Evolutionary conservation across 2,888 invertebrate genomes (phyloP).

Genomic region (Eupithecia pulchellata): DNA sequence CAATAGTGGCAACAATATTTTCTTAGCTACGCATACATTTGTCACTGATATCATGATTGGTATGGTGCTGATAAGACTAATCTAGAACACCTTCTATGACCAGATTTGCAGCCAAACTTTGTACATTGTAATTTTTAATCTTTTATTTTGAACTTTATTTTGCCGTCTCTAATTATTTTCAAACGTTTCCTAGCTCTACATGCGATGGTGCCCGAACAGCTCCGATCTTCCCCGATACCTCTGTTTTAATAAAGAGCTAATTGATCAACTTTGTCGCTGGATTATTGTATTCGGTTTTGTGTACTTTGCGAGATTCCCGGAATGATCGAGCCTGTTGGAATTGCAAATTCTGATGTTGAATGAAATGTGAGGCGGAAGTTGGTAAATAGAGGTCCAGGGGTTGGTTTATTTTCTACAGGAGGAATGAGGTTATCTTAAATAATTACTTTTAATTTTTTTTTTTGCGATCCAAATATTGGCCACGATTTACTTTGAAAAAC

Average conservation of each 20-base stretch:
- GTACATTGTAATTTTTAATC: not conserved
- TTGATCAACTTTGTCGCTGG: slow-evolving; percentile 52
- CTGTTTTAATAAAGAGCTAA: slow-evolving; percentile 63
- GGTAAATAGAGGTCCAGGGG: not conserved
- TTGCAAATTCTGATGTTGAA: slow-evolving; percentile 9
- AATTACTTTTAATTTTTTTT: not conserved
- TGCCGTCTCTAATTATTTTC: slow-evolving; percentile 19
- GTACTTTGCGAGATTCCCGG: slow-evolving; percentile 35
- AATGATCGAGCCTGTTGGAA: slow-evolving; percentile 16
- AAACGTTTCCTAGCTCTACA: slow-evolving; percentile 41
- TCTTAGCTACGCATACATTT: not conserved
- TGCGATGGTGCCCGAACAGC: slow-evolving; percentile 35
- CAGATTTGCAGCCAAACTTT: not conserved
- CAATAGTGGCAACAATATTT: not conserved
- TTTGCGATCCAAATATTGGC: not conserved
- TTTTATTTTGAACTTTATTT: not conserved
- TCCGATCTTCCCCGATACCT: slow-evolving; percentile 54
- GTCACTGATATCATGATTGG: not conserved
- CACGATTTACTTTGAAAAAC: not conserved
- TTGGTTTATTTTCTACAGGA: not conserved
- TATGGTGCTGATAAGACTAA: not conserved
- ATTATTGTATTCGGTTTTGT: slow-evolving; percentile 41
- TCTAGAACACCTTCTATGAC: not conserved
- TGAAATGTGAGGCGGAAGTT: slow-evolving; percentile 6
- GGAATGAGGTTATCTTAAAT: not conserved